Evolutionary conservation across 2,888 invertebrate species (phyloP), one percentile per base, ranked within the genome.

Genomic region (Anorthoa munda): DNA sequence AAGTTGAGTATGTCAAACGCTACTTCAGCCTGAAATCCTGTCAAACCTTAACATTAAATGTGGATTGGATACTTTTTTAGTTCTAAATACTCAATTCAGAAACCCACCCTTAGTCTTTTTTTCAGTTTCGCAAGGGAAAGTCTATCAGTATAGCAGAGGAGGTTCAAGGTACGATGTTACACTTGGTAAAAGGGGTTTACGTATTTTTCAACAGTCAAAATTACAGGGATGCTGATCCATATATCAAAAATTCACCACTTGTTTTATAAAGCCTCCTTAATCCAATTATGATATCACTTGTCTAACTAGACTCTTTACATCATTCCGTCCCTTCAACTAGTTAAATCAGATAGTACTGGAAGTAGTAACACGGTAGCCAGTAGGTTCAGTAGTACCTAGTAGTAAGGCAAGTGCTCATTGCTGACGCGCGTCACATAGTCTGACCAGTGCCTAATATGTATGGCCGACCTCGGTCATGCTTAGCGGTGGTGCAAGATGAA

Each of bases 371-470:
- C 80, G 65, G 71, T 56, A 80, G 68, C 45, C 64, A 58, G 76
- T 66, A 83, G 77, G 81, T 58, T 66, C 46, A 76, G 64, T 76
- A 74, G 73, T 72, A 77, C 64, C 85, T 87, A 81, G 83, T 84
- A 84, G 87, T 88, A 84, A 79, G 75, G 60, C 50, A 64, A 81
- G 75, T 65, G 79, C 88, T 88, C 88, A 91, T 94, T 93, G 90
- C 91, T 87, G 81, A 94, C 90, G 89, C 94, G 87, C 87, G 90
- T 92, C 94, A 92, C 94, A 94, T 93, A 92, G 91, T 92, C 89
- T 91, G 87, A 81, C 88, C 90, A 87, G 87, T 83, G 86, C 95
- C 95, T 94, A 95, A 95, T 95, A 95, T 88, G 95, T 94, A 93
- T 83, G 84, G 83, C 59, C 90, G 95, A 92, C 95, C 95, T 95